Evolutionary conservation across 1,140 invertebrate genomes (phyloP), one percentile per base, ranked within the genome.

Genomic region (Drosophila subobscura): DNA sequence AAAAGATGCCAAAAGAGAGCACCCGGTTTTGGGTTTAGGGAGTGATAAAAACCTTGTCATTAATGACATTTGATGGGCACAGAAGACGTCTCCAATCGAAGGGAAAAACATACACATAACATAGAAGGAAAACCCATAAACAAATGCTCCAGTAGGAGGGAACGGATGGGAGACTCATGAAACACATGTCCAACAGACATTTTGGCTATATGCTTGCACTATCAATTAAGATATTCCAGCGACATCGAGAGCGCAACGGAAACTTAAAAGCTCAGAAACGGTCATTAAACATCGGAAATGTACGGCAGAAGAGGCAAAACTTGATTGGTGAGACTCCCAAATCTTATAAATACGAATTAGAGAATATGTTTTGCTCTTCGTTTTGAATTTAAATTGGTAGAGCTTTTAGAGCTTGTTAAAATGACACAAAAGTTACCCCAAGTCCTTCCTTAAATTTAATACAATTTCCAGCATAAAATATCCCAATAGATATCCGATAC

Each of bases 211-310:
- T 51, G 42, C 1, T 6, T 6, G 25, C 6, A 6, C 5, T 8
- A 20, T 46, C 8, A 14, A 29, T 27, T 27, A 44, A 46, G 55
- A 60, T 86, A 65, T 66, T 73, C 14, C 51, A 57, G 47, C 44
- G 42, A 72, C 40, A 51, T 61, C 56, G 33, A 77, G 72, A 77
- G 72, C 72, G 54, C 64, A 77, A 86, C 77, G 73, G 81, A 74
- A 85, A 77, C 81, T 74, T 80, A 79, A 80, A 74, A 74, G 79
- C 68, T 67, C 51, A 72, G 54, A 51, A 80, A 74, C 72, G 72
- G 67, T 77, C 80, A 54, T 86, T 61, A 80, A 77, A 75, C 51
- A 80, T 73, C 57, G 73, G 65, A 73, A 86, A 86, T 85, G 77
- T 74, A 72, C 60, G 23, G 4, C 58, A 52, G 64, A 84, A 75